phyloP scores from a whole-genome alignment of 2,797 vertebrate species.

The Falco cherrug region DNA sequence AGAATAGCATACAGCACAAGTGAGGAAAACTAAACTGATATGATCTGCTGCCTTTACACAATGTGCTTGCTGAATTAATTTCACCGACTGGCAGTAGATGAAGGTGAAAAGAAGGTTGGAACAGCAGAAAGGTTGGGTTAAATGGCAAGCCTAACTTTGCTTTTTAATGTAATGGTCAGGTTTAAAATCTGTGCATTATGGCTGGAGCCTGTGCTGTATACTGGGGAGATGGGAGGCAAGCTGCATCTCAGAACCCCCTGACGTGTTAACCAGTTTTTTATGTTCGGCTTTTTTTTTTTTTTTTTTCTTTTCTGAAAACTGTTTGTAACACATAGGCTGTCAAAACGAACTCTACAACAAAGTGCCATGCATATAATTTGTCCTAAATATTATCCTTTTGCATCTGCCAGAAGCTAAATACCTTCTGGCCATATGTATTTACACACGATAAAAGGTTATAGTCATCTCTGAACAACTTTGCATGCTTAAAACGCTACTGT shows the following conservation, averaged over 20 bases:
- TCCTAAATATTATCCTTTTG: background rate
- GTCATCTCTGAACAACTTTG: background rate
- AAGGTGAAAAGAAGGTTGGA: background rate
- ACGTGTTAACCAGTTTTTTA: background rate
- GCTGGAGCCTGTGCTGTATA: background rate
- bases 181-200: background rate
- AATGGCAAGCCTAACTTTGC: background rate
- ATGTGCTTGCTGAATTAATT: background rate
- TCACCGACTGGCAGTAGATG: background rate
- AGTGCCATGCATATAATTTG: background rate
- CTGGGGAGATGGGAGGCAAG: background rate
- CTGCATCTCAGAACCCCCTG: background rate
- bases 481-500: background rate
- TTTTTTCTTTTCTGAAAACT: background rate
- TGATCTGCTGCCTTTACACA: background rate
- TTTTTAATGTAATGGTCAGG: background rate
- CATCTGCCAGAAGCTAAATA: background rate
- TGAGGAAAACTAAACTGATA: background rate
- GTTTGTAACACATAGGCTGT: background rate
- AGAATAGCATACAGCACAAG: background rate
- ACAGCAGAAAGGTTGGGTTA: background rate
- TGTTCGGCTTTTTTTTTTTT: background rate
- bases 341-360: background rate
- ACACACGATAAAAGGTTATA: background rate
- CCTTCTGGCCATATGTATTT: background rate